phyloP scores from a whole-genome alignment of 2,113 vertebrate genomes.

The Seriola rivoliana region DNA sequence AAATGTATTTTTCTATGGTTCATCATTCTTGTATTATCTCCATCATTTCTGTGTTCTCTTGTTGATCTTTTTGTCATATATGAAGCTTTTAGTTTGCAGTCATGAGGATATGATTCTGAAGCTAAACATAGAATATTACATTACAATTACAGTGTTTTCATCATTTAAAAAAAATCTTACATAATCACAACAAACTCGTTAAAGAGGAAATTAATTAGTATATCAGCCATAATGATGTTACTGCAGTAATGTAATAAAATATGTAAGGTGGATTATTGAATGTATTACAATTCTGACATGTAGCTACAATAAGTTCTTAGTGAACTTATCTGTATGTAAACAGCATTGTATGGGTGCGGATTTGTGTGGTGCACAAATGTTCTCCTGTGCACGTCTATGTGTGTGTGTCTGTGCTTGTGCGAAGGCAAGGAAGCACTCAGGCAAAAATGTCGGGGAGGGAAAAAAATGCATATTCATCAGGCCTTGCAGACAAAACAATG shows the following conservation, averaged over 20 bases:
- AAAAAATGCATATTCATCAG: constrained; percentile 69
- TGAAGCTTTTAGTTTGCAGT: neutral
- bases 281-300: neutral
- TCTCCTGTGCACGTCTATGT: neutral
- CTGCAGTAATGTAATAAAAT: neutral
- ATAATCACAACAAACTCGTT: neutral
- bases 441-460: constrained; percentile 6
- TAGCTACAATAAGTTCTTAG: constrained; percentile 10
- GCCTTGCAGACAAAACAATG: constrained; percentile 68
- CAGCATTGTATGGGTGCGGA: neutral
- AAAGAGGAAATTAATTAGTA: neutral
- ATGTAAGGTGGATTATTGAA: neutral
- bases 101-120: neutral
- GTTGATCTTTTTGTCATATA: neutral
- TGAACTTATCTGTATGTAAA: constrained; percentile 20
- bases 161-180: neutral
- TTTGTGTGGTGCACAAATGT: constrained; percentile 9
- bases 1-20: no score
- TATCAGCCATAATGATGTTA: neutral
- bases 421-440: constrained; percentile 31
- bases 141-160: constrained; percentile 3
- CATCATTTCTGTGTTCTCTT: neutral
- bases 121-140: neutral
- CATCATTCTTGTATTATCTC: no score
- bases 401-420: constrained; percentile 10